Conservation (phyloP, 1,140 invertebrate species). For the Heliconius hermathena region DNA sequence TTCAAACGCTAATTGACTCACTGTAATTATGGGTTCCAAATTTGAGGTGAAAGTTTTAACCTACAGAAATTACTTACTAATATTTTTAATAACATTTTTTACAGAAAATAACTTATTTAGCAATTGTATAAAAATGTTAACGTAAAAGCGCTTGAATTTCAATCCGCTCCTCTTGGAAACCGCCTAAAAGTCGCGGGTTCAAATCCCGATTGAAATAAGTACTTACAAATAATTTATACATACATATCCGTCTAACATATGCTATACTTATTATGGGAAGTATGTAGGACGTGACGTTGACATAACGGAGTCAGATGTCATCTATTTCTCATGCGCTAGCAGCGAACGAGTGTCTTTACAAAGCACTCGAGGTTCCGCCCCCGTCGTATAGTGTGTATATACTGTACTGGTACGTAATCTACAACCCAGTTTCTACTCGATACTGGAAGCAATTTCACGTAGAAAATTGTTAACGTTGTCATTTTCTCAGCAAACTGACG, state of each 20-base stretch:
- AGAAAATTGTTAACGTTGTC: slow-evolving; percentile 26
- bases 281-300: slow-evolving; percentile 1
- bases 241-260: not conserved
- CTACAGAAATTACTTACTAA: not conserved
- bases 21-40: not conserved
- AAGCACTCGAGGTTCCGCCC: slow-evolving; percentile 4
- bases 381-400: slow-evolving; percentile 14
- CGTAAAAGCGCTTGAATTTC: no score
- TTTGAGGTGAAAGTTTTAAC: not conserved
- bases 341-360: slow-evolving; percentile 20
- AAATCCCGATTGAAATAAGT: no score
- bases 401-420: not conserved
- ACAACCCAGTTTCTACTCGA: slow-evolving; percentile 18
- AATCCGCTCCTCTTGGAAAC: no score
- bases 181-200: no score
- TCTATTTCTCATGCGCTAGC: slow-evolving; percentile 3
- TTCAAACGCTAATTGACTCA: not conserved
- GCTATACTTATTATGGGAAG: not conserved
- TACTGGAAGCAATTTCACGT: slow-evolving; percentile 23
- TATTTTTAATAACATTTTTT: not conserved
- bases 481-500: slow-evolving; percentile 20
- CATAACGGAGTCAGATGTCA: not conserved
- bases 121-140: no score
- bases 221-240: not conserved
- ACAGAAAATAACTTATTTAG: no score